Evolutionary conservation across 2,113 vertebrate genomes (phyloP).

Genomic region (Salminus brasiliensis): DNA sequence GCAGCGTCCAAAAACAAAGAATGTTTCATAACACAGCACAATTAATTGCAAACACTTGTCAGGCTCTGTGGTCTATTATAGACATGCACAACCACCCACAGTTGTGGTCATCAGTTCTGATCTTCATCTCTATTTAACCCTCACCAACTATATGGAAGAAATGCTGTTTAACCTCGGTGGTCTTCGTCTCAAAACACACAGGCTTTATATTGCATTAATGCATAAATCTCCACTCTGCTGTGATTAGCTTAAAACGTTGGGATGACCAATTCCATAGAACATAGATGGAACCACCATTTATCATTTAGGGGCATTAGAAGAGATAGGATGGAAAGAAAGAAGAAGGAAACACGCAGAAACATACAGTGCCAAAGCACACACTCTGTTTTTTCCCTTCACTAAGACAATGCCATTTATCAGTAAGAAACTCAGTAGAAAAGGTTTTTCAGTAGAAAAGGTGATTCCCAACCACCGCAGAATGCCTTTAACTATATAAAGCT

Average conservation of each 20-base stretch:
- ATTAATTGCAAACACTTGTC: slow-evolving; percentile 14
- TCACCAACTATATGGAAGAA: too few species aligned
- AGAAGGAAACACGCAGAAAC: neutral
- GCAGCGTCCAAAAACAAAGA: neutral
- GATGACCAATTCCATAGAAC: neutral
- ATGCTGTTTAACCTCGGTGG: too few species aligned
- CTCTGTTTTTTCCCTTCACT: neutral
- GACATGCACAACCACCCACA: neutral
- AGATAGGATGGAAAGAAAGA: neutral
- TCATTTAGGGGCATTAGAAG: neutral
- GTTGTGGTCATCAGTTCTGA: neutral
- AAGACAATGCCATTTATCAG: neutral
- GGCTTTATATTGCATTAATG: too few species aligned
- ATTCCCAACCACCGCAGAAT: neutral
- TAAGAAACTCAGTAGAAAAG: too few species aligned
- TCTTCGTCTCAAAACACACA: neutral
- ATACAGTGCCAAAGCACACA: neutral
- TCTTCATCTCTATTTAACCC: neutral
- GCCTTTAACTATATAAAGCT: neutral
- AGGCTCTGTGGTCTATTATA: neutral
- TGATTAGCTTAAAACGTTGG: neutral
- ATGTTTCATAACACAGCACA: neutral
- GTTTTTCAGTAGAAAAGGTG: too few species aligned
- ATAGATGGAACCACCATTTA: too few species aligned
- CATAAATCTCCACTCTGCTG: neutral